Evolutionary conservation across 2,797 vertebrate genomes (phyloP).

Genomic region (Sebastes taczanowskii): DNA sequence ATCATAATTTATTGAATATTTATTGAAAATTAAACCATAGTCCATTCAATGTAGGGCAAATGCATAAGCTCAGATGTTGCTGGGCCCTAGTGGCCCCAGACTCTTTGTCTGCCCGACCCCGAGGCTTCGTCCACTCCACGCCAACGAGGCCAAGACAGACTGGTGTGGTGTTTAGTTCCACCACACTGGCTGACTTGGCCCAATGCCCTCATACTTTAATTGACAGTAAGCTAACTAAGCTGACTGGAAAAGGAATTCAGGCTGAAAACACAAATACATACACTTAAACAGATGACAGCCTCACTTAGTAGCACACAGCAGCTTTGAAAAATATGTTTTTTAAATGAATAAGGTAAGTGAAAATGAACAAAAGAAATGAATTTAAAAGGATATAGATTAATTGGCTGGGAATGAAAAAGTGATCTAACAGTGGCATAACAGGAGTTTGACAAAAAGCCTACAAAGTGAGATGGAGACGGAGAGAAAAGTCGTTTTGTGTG

Average conservation of each 20-base stretch:
- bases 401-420: constrained; percentile 13
- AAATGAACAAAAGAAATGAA: background rate
- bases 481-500: constrained; percentile 52
- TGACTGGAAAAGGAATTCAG: constrained; percentile 19
- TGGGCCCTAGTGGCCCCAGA: background rate
- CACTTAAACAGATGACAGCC: constrained; percentile 4
- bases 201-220: background rate
- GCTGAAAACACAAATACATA: background rate
- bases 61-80: background rate
- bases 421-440: constrained; percentile 11
- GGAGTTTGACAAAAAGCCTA: constrained; percentile 31
- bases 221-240: constrained; percentile 14
- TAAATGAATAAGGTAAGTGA: constrained; percentile 6
- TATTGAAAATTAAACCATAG: background rate
- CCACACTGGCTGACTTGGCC: constrained; percentile 25
- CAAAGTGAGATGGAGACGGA: constrained; percentile 39
- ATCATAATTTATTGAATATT: background rate
- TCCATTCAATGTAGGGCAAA: background rate
- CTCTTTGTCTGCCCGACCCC: constrained; percentile 23
- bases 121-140: background rate
- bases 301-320: background rate
- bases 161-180: constrained; percentile 33
- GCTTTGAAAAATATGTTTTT: background rate
- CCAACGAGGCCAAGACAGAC: constrained; percentile 20
- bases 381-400: constrained; percentile 21